These are phyloP conservation scores for Ifrita kowaldi DNA, from an alignment of 2,113 vertebrate species.

Conservation along the genomic window DNA sequence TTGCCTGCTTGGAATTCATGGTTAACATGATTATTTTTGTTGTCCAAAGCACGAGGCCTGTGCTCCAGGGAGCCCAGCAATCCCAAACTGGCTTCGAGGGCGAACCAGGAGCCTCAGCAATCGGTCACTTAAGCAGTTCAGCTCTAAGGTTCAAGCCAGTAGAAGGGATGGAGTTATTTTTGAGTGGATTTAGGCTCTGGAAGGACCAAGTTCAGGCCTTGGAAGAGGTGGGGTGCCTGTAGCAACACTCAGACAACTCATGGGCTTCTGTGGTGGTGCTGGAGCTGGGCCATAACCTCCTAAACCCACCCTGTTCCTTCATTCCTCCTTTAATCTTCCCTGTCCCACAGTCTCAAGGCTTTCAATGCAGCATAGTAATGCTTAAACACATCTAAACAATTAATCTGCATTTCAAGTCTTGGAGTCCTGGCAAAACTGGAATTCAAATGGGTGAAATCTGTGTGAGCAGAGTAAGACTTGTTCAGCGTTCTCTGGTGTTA, in stretches of 20 bases:
- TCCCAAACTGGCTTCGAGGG: neutral
- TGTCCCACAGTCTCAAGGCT: neutral
- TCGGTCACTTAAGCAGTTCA: neutral
- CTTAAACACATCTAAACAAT: neutral
- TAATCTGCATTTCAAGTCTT: neutral
- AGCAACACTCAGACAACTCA: neutral
- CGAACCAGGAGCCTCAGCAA: neutral
- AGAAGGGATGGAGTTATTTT: neutral
- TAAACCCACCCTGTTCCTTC: neutral
- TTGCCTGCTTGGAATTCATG: neutral
- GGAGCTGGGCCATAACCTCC: neutral
- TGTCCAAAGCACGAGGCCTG: neutral
- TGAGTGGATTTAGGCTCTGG: neutral
- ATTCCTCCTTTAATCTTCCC: neutral
- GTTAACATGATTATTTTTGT: accelerated
- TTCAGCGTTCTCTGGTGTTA: neutral
- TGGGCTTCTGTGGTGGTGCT: neutral
- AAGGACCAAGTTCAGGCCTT: neutral
- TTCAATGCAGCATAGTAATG: neutral
- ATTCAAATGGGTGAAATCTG: neutral
- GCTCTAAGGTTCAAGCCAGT: accelerated
- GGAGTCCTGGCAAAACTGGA: slow-evolving; percentile 21
- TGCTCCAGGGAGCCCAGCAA: neutral
- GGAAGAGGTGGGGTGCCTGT: neutral
- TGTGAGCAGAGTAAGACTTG: neutral